phyloP scores from a whole-genome alignment of 37 sponge, comb jelly and placozoan species.

The Halichondria panicea region DNA sequence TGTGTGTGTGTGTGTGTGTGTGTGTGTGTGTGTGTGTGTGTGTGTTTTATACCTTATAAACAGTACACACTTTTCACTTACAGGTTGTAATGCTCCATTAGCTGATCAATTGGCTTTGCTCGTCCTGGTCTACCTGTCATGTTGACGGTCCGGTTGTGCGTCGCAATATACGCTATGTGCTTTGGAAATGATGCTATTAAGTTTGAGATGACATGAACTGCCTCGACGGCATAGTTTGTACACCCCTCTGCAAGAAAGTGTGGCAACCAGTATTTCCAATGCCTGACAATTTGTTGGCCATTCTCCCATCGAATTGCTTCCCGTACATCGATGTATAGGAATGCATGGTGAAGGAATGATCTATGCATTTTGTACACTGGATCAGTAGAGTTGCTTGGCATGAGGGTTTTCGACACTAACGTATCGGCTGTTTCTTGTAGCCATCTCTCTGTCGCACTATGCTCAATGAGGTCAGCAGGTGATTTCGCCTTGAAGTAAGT shows the following conservation, averaged over 20 bases:
- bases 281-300: constrained; percentile 20
- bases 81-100: constrained; percentile 33
- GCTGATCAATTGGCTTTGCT: constrained; percentile 34
- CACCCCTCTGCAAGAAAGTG: constrained; percentile 5
- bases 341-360: constrained; percentile 10
- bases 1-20: too few species aligned
- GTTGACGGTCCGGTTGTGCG: constrained; percentile 42
- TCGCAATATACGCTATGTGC: constrained; percentile 41
- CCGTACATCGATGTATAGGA: constrained; percentile 18
- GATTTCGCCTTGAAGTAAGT: background rate
- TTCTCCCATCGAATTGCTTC: constrained; percentile 23
- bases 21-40: too few species aligned
- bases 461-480: background rate
- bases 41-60: too few species aligned
- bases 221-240: constrained; percentile 14
- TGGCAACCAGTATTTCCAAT: constrained; percentile 34
- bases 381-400: background rate
- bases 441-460: background rate
- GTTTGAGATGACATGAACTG: constrained; percentile 19
- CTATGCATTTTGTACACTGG: constrained; percentile 1
- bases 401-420: background rate
- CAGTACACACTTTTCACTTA: too few species aligned
- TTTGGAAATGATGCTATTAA: constrained; percentile 14
- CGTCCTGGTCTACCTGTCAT: constrained; percentile 18
- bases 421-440: constrained; percentile 8